phyloP scores from a whole-genome alignment of 1,140 invertebrate species.

The Drosophila melanica region DNA sequence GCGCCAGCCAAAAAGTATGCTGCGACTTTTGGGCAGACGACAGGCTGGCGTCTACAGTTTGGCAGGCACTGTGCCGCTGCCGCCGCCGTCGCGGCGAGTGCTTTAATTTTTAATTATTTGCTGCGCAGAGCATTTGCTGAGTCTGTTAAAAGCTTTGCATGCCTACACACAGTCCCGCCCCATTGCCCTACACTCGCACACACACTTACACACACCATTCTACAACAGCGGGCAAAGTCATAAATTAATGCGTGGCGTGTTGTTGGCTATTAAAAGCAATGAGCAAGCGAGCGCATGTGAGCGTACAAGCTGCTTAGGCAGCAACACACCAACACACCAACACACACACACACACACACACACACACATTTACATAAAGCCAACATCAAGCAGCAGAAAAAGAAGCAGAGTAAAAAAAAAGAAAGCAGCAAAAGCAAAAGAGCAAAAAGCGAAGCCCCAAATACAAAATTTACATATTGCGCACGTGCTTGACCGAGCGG shows the following conservation, averaged over 20 bases:
- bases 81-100: background rate
- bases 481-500: constrained; percentile 67
- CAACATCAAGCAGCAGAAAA: constrained; percentile 23
- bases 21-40: constrained; percentile 68
- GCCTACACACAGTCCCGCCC: background rate
- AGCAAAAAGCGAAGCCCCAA: constrained; percentile 53
- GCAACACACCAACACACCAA: constrained; percentile 41
- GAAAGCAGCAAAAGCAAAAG: constrained; percentile 55
- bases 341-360: constrained; percentile 27
- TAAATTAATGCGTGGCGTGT: constrained; percentile 81
- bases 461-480: constrained; percentile 75
- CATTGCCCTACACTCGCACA: background rate
- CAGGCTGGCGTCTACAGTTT: constrained; percentile 73
- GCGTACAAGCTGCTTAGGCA: constrained; percentile 67
- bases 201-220: background rate
- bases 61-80: constrained; percentile 19
- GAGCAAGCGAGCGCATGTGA: constrained; percentile 77
- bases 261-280: constrained; percentile 82
- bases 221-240: constrained; percentile 56
- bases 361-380: constrained; percentile 45
- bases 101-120: constrained; percentile 67
- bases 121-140: constrained; percentile 29
- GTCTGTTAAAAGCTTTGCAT: constrained; percentile 66
- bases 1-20: constrained; percentile 70
- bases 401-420: constrained; percentile 59